phyloP scores from a whole-genome alignment of 1,140 invertebrate genomes.

The Heliconius melpomene region DNA sequence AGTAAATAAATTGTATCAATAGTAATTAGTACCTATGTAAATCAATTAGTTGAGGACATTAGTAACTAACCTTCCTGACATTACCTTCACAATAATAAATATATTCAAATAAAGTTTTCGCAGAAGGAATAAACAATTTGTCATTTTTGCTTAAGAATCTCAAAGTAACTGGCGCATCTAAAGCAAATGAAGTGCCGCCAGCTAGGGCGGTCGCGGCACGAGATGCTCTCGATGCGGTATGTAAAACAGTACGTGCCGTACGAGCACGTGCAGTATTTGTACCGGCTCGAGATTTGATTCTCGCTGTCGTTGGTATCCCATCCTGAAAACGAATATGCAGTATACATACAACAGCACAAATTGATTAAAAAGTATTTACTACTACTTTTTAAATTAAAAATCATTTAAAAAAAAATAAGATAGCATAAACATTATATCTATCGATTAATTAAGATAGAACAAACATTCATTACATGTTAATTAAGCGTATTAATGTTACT shows the following conservation, averaged over 20 bases:
- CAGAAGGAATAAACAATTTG: conserved; percentile 59
- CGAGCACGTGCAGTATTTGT: conserved; percentile 46
- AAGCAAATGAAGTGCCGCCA: conserved; percentile 50
- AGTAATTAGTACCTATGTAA: conserved; percentile 5
- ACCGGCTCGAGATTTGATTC: conserved; percentile 43
- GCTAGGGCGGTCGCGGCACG: conserved; percentile 65
- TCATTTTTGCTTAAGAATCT: conserved; percentile 66
- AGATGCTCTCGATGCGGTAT: conserved; percentile 64
- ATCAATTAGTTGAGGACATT: background rate
- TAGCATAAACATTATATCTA: no score
- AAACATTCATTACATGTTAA: no score
- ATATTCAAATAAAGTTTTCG: conserved; percentile 74
- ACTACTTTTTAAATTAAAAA: no score
- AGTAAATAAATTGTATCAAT: background rate
- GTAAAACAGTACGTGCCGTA: conserved; percentile 57
- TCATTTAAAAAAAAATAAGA: no score
- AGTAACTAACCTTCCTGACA: conserved; percentile 62
- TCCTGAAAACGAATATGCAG: background rate
- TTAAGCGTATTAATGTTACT: no score
- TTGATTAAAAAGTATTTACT: no score
- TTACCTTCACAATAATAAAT: conserved; percentile 73
- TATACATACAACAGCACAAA: no score
- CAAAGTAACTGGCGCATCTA: conserved; percentile 59
- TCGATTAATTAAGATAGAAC: no score
- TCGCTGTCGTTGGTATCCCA: conserved; percentile 41